These are phyloP conservation scores for Apteryx owenii DNA, from an alignment of 2,113 vertebrate genomes.

Conservation along the genomic window DNA sequence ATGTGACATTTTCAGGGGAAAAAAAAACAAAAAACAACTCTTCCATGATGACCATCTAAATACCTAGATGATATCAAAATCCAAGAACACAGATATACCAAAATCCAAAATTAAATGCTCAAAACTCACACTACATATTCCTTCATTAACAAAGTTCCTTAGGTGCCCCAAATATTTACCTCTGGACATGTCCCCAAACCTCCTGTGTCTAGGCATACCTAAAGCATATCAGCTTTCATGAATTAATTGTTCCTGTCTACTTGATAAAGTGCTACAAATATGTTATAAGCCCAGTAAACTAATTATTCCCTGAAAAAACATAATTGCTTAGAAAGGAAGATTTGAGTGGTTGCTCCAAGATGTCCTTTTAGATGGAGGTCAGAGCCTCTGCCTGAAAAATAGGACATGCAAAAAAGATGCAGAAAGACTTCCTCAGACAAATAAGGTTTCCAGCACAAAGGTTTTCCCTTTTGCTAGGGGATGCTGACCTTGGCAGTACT, in stretches of 20 bases:
- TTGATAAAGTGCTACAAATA: neutral
- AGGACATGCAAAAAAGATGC: neutral
- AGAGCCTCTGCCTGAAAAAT: neutral
- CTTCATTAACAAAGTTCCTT: neutral
- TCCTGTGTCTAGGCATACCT: neutral
- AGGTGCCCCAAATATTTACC: neutral
- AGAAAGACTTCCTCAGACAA: neutral
- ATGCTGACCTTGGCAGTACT: neutral
- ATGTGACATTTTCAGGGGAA: neutral
- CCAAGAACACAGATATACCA: fast-evolving
- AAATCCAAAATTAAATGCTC: neutral
- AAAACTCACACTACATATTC: neutral
- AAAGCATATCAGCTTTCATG: neutral
- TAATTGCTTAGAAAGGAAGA: neutral
- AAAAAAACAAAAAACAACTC: neutral
- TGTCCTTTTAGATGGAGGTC: neutral
- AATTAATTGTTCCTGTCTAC: neutral
- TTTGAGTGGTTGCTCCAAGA: neutral
- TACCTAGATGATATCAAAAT: neutral
- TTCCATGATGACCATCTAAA: neutral
- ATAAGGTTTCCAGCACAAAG: neutral
- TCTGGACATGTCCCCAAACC: neutral
- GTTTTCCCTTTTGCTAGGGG: neutral
- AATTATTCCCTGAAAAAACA: neutral
- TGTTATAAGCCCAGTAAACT: neutral